Percentiles rank a stretch among this genome's conserved stretches.
These are phyloP conservation scores for Caenorhabditis sulstoni DNA, from an alignment of 2,888 invertebrate species.

Conservation along the genomic window DNA sequence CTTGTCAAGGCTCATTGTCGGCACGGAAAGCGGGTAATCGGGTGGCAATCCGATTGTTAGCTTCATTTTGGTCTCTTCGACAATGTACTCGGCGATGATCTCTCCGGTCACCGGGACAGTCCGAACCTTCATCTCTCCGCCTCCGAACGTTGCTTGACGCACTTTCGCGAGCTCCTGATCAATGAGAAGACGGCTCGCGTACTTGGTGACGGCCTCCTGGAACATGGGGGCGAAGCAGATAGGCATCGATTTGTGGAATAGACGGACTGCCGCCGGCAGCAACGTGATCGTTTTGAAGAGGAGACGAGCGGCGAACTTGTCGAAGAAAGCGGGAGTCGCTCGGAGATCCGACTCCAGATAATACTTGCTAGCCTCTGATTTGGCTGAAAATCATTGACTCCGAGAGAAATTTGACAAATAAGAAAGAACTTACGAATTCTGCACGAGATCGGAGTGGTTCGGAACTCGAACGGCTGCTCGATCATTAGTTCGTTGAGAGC, in stretches of 20 bases:
- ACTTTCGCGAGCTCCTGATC: constrained; percentile 80
- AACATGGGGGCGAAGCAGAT: constrained; percentile 63
- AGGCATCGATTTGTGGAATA: constrained; percentile 82
- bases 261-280: constrained; percentile 82
- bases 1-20: constrained; percentile 85
- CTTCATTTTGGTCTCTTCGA: constrained; percentile 89
- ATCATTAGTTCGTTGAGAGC: constrained; percentile 48
- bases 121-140: constrained; percentile 42
- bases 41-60: constrained; percentile 87
- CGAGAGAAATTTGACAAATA: background rate
- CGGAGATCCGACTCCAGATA: constrained; percentile 15
- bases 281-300: constrained; percentile 77
- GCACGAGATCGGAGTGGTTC: constrained; percentile 17
- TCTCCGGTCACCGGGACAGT: constrained; percentile 83
- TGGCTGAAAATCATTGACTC: constrained; percentile 28
- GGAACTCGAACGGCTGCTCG: constrained; percentile 38
- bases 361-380: constrained; percentile 33
- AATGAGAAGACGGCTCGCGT: constrained; percentile 64
- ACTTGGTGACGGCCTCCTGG: constrained; percentile 34
- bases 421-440: constrained; percentile 27
- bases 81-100: constrained; percentile 88
- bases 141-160: constrained; percentile 17
- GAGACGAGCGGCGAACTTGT: constrained; percentile 38
- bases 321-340: constrained; percentile 13
- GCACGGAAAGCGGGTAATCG: constrained; percentile 90